Percentiles rank a stretch among this genome's conserved stretches.
These are phyloP conservation scores for Leuciscus idus DNA, from an alignment of 2,113 vertebrate genomes.

Conservation along the genomic window DNA sequence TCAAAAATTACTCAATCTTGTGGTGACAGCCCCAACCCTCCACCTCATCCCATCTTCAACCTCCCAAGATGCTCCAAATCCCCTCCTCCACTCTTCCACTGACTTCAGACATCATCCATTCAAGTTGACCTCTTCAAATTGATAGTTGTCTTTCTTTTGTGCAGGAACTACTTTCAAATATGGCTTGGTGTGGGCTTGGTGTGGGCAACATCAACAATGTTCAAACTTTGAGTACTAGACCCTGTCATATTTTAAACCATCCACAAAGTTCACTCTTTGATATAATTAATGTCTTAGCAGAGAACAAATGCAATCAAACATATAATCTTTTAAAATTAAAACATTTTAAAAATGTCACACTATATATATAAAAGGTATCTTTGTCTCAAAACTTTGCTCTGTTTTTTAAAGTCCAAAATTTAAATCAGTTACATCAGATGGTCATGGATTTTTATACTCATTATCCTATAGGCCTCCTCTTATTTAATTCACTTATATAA, in stretches of 20 bases:
- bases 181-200: neutral
- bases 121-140: constrained; percentile 22
- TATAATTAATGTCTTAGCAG: neutral
- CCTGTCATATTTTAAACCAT: neutral
- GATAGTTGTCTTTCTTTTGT: neutral
- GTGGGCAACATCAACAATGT: neutral
- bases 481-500: no score
- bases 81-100: neutral
- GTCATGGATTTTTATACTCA: neutral
- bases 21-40: neutral
- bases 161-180: neutral
- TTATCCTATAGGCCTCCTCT: neutral
- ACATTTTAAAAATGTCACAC: no score
- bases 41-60: constrained; percentile 13
- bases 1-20: neutral
- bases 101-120: constrained; percentile 14
- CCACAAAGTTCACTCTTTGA: neutral
- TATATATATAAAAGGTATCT: neutral
- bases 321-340: neutral
- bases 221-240: neutral
- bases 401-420: neutral
- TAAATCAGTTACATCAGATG: neutral
- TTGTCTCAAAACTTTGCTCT: neutral
- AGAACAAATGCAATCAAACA: neutral
- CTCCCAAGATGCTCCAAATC: constrained; percentile 21